Evolutionary conservation across 2,797 vertebrate species (phyloP).

Genomic region (Xyrichtys novacula): DNA sequence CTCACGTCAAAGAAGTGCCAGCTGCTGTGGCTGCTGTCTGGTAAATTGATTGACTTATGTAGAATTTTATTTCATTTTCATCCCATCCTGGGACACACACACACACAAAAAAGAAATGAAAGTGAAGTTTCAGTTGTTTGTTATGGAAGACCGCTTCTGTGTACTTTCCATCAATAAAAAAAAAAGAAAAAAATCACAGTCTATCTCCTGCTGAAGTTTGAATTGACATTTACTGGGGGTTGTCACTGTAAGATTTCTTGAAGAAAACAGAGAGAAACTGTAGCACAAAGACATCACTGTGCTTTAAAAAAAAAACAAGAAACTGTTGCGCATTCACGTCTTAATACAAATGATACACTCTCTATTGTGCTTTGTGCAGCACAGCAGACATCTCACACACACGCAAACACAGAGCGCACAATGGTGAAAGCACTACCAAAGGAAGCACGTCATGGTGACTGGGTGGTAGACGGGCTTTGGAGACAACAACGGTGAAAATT

Average conservation of each 20-base stretch:
- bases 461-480: constrained; percentile 82
- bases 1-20: constrained; percentile 62
- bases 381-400: constrained; percentile 50
- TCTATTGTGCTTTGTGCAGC: constrained; percentile 49
- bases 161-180: constrained; percentile 41
- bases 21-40: constrained; percentile 56
- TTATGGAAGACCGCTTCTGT: constrained; percentile 4
- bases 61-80: constrained; percentile 25
- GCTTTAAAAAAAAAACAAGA: constrained; percentile 28
- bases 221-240: constrained; percentile 24
- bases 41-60: constrained; percentile 58
- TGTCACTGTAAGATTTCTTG: constrained; percentile 28
- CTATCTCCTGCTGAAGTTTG: constrained; percentile 14
- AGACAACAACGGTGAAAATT: constrained; percentile 85
- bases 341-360: constrained; percentile 49
- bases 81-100: constrained; percentile 29
- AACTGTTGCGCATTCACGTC: constrained; percentile 43
- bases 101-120: constrained; percentile 24
- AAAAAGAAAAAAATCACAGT: constrained; percentile 2
- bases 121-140: constrained; percentile 23
- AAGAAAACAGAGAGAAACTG: constrained; percentile 40
- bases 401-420: constrained; percentile 44
- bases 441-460: constrained; percentile 77
- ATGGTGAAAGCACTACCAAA: constrained; percentile 53
- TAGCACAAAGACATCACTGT: constrained; percentile 17